Conservation (phyloP, 1,140 invertebrate species). For the Anastrepha obliqua region DNA sequence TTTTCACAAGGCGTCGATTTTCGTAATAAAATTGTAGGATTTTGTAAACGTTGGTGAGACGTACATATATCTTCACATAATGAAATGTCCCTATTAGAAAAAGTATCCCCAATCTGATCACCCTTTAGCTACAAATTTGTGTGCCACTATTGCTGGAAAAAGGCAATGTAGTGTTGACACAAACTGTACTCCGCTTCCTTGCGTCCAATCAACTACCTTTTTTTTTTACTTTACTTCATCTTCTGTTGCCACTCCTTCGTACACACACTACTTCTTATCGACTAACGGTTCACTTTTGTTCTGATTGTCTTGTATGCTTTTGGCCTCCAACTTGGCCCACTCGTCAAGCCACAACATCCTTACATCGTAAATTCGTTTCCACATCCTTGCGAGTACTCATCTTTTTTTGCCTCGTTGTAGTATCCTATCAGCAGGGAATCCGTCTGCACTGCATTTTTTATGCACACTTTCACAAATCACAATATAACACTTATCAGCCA, state of each 20-base stretch:
- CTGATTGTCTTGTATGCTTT: not conserved
- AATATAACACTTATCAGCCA: not conserved
- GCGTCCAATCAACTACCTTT: too few species aligned
- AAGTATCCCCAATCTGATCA: too few species aligned
- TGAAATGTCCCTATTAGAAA: too few species aligned
- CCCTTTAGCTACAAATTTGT: too few species aligned
- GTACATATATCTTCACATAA: too few species aligned
- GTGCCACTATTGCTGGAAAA: too few species aligned
- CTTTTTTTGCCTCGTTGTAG: not conserved
- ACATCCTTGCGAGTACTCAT: not conserved
- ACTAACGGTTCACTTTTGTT: not conserved
- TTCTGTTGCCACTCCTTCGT: too few species aligned
- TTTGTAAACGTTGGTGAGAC: too few species aligned
- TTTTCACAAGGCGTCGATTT: too few species aligned
- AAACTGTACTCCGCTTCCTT: not conserved
- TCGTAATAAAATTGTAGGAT: too few species aligned
- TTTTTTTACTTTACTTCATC: too few species aligned
- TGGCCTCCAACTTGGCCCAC: not conserved
- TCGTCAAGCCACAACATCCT: not conserved
- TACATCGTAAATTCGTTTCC: not conserved
- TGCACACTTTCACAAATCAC: not conserved
- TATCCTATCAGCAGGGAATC: not conserved
- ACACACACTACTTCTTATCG: not conserved
- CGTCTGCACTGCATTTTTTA: not conserved
- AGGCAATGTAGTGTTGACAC: too few species aligned